Evolutionary conservation across 1,140 invertebrate genomes (phyloP).

Genomic region (Bombus impatiens): DNA sequence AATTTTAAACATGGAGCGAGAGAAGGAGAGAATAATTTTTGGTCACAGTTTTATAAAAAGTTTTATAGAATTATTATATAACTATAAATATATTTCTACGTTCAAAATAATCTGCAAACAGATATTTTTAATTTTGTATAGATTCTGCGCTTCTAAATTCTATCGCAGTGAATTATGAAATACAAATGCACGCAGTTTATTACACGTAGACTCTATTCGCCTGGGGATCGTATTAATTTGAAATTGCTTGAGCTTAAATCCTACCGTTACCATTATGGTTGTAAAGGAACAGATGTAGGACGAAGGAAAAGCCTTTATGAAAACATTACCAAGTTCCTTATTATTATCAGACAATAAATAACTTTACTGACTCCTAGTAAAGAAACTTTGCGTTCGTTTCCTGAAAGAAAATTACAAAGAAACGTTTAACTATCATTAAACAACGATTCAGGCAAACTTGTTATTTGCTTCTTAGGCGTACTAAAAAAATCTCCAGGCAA

Average conservation of each 20-base stretch:
- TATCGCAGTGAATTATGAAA: not conserved
- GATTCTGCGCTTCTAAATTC: not conserved
- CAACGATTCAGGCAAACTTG: slow-evolving; percentile 14
- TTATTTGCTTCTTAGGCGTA: not conserved
- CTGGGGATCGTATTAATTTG: not conserved
- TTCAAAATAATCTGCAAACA: not conserved
- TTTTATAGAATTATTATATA: no score
- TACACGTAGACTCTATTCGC: not conserved
- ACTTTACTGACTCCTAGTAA: not conserved
- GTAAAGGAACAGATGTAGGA: not conserved
- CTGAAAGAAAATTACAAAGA: slow-evolving; percentile 32
- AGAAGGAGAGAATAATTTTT: no score
- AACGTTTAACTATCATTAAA: slow-evolving; percentile 37
- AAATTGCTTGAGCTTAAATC: not conserved
- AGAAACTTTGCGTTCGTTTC: not conserved
- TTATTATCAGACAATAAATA: slow-evolving; percentile 33
- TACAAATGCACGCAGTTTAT: not conserved
- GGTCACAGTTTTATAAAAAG: no score
- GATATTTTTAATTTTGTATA: not conserved
- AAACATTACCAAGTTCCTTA: slow-evolving; percentile 12
- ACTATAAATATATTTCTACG: no score
- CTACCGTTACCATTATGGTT: not conserved
- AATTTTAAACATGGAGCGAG: no score
- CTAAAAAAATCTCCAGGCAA: not conserved
- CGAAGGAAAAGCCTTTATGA: slow-evolving; percentile 1